Base-by-base conservation (phyloP, 2,888 invertebrate species). In the Smittia aterrima region DNA sequence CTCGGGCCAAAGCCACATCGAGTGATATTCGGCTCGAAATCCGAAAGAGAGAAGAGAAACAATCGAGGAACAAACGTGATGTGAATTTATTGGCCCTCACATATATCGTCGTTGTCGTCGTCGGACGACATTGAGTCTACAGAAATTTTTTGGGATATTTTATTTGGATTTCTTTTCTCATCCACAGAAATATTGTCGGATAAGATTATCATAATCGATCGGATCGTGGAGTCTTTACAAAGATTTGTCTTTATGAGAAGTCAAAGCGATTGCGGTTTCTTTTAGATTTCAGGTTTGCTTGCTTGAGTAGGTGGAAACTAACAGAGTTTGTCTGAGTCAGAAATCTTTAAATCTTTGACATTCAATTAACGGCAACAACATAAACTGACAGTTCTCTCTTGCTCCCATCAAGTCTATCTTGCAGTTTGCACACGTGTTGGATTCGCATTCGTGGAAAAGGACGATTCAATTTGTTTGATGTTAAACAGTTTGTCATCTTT, bases 101-200 rank as follows among this genome's bases (percentile, higher is more conserved):
- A 41, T 47, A 22, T 16, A 20, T 58, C 18, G n/a, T 38, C 11
- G 11, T 38, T 38, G 38, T 38, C 38, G 11, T 38, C 38, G 6
- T 47, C 22, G 22, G 70, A 53, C 70, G 70, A 70, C 70, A 70
- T 70, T 70, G 70, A 70, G 70, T 70, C 70, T 70, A 40, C 70
- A 70, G 25, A 53, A 53, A 40, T 53, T 53, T 47, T 53, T 67
- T 70, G 18, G 9, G 40, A n/a, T 24, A 22, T 70, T 53, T 13
- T 47, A n/a, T 41, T 47, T 58, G 58, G 9, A 9, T n/a, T 9
- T 20, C 9, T 20, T 58, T 20, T 58, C 22, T 58, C 9, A 18
- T 16, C 53, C 18, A 18, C 1, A 58, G 58, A 22, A 18, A 58
- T 1, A 58, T 58, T 47, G 11, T 3, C 16, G 11, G 16, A 6